Conservation (phyloP, 2,888 invertebrate genomes). For the Agrochola macilenta region DNA sequence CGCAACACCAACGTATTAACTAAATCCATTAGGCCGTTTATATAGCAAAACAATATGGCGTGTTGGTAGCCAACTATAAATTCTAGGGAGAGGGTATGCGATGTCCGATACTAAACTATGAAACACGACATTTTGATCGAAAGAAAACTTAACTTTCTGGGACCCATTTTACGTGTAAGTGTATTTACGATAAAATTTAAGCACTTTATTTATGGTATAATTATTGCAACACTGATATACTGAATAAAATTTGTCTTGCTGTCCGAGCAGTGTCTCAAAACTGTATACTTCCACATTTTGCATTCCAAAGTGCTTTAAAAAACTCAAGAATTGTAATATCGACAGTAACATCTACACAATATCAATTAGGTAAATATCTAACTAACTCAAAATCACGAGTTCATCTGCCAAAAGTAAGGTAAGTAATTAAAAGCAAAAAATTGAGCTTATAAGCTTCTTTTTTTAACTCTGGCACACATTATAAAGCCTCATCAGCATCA, state of each 20-base stretch:
- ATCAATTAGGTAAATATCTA: slow-evolving; percentile 1
- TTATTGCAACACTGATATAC: not conserved
- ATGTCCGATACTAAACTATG: slow-evolving; percentile 32
- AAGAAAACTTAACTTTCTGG: not conserved
- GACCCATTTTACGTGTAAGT: not conserved
- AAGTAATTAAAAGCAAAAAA: not conserved
- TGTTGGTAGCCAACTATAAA: slow-evolving; percentile 60
- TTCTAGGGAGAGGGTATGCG: slow-evolving; percentile 34
- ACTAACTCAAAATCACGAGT: not conserved
- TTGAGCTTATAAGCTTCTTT: not conserved
- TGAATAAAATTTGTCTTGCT: not conserved
- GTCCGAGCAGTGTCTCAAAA: not conserved
- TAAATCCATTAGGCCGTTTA: slow-evolving; percentile 71
- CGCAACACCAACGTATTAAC: slow-evolving; percentile 48
- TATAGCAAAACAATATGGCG: slow-evolving; percentile 66
- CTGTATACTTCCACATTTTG: not conserved
- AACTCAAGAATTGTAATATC: slow-evolving; percentile 2
- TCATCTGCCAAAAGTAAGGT: not conserved
- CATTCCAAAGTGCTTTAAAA: too few species aligned
- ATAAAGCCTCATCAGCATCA: not conserved
- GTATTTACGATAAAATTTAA: not conserved
- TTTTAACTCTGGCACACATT: not conserved
- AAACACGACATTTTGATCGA: slow-evolving; percentile 36
- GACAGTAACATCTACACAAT: slow-evolving; percentile 8
- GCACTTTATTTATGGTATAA: not conserved